Conservation (phyloP, 1,140 invertebrate species). For the Zophobas atratus region DNA sequence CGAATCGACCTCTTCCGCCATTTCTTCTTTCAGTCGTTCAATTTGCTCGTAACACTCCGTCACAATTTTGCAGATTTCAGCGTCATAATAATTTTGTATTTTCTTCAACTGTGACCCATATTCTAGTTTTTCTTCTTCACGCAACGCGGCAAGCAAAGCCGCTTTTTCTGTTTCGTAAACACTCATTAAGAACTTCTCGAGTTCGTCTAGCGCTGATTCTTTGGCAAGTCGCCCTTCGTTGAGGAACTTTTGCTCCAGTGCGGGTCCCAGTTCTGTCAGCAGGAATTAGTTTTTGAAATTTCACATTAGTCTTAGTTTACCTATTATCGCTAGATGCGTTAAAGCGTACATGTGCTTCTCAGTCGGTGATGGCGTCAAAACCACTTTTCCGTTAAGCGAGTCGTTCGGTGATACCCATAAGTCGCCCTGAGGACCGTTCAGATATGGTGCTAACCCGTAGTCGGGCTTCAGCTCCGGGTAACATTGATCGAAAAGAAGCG, state of each 20-base stretch:
- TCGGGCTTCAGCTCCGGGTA: conserved; percentile 53
- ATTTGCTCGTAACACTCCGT: conserved; percentile 45
- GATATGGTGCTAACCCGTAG: conserved; percentile 60
- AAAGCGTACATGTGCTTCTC: conserved; percentile 65
- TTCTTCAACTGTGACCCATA: conserved; percentile 40
- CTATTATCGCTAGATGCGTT: conserved; percentile 68
- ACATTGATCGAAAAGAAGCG: conserved; percentile 61
- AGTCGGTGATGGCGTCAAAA: conserved; percentile 62
- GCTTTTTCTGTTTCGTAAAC: conserved; percentile 58
- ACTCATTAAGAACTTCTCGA: conserved; percentile 41
- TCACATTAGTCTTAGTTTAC: conserved; percentile 58
- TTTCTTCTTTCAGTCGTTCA: conserved; percentile 42
- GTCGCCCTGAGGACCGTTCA: conserved; percentile 60
- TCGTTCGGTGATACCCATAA: conserved; percentile 67
- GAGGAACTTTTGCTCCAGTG: conserved; percentile 62
- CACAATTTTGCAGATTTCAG: conserved; percentile 28
- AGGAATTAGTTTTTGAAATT: background rate
- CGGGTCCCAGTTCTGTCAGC: conserved; percentile 59
- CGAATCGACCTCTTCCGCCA: conserved; percentile 51
- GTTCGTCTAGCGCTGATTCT: conserved; percentile 59
- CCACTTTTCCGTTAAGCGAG: conserved; percentile 64
- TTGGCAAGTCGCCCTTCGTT: conserved; percentile 61
- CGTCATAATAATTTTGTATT: conserved; percentile 39
- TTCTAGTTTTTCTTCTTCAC: conserved; percentile 47
- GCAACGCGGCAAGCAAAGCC: conserved; percentile 49